phyloP scores from a whole-genome alignment of 2,797 vertebrate genomes.

The Lateolabrax maculatus region DNA sequence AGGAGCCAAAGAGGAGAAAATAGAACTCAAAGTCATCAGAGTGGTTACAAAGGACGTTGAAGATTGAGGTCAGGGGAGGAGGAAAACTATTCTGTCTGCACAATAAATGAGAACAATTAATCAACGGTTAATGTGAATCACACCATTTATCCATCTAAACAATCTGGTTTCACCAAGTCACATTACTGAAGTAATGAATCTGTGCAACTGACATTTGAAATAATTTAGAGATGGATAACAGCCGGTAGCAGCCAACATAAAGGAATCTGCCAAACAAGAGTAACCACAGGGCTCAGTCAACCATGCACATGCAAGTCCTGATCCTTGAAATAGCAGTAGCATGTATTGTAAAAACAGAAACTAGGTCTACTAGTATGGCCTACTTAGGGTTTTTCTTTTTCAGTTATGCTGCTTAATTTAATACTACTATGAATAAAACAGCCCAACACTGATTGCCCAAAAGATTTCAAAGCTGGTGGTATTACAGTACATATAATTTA shows the following conservation, averaged over 20 bases:
- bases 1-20: constrained; percentile 74
- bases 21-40: constrained; percentile 82
- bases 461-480: background rate
- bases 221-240: constrained; percentile 58
- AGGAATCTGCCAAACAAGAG: constrained; percentile 56
- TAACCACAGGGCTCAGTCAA: constrained; percentile 59
- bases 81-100: constrained; percentile 72
- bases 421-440: constrained; percentile 28
- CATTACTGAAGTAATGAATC: constrained; percentile 70
- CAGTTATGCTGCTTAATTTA: constrained; percentile 35
- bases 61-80: constrained; percentile 85
- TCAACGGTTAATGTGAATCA: constrained; percentile 83
- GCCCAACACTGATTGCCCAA: constrained; percentile 18
- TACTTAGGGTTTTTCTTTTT: constrained; percentile 55
- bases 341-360: constrained; percentile 61
- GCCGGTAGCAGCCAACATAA: constrained; percentile 39
- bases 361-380: constrained; percentile 55
- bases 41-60: constrained; percentile 80
- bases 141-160: constrained; percentile 80
- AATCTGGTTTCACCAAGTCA: constrained; percentile 77
- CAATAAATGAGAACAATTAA: constrained; percentile 87
- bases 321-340: constrained; percentile 62
- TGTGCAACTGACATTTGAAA: constrained; percentile 70
- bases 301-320: constrained; percentile 32
- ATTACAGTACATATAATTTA: background rate